phyloP scores from a whole-genome alignment of 2,888 invertebrate genomes.

The Gonocerus acuteangulatus region DNA sequence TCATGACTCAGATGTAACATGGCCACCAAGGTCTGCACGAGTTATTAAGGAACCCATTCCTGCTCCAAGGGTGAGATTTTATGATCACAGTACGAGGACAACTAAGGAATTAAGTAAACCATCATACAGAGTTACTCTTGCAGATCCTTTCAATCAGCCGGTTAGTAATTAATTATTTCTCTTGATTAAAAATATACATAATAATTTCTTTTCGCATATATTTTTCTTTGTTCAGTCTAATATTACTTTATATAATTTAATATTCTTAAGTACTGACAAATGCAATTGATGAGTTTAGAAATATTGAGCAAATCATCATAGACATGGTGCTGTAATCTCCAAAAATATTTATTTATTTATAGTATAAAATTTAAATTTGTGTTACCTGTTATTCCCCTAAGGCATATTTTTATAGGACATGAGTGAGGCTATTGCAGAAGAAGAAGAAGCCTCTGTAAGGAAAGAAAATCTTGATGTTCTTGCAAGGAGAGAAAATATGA shows the following conservation, averaged over 20 bases:
- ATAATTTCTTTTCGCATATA: too few relatives aligned
- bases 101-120: constrained; percentile 1
- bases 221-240: too few relatives aligned
- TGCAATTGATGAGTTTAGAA: too few relatives aligned
- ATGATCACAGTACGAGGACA: constrained; percentile 7
- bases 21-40: constrained; percentile 27
- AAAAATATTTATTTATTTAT: too few relatives aligned
- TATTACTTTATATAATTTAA: too few relatives aligned
- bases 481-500: constrained; percentile 23
- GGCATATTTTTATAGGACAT: constrained; percentile 19
- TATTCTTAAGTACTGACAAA: too few relatives aligned
- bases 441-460: constrained; percentile 25
- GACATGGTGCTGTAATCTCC: too few relatives aligned
- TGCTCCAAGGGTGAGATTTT: constrained; percentile 4
- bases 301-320: too few relatives aligned
- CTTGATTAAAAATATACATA: too few relatives aligned
- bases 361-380: too few relatives aligned
- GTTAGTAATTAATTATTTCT: background rate
- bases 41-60: constrained; percentile 11
- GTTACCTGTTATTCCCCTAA: too few relatives aligned
- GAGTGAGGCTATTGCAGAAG: constrained; percentile 23
- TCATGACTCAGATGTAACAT: constrained; percentile 30
- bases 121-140: background rate
- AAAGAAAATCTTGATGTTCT: constrained; percentile 22
- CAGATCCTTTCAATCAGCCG: constrained; percentile 4